Evolutionary conservation across 2,797 vertebrate genomes (phyloP), one percentile per base, ranked within the genome.

Genomic region (Acestrorhynchus altus): DNA sequence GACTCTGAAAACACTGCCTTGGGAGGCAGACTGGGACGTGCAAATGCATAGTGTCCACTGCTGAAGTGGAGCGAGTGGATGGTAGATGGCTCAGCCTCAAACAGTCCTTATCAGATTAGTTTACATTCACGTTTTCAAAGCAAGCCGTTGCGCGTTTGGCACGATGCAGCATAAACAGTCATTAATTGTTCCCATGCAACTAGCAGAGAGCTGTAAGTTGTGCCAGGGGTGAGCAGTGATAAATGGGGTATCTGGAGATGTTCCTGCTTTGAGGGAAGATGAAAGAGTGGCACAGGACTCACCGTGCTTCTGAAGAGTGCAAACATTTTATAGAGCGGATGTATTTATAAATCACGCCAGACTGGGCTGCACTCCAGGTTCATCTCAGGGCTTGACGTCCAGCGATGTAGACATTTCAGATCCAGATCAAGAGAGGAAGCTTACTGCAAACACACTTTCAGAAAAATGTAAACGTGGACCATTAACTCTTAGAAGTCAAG

Each of bases 121-220:
- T 79, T 79, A 79, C 77, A 60, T 79, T 57, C 28, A 74, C 52
- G 22, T 46, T 59, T 57, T 72, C 69, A 59, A 40, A 47, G 70
- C 20, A 59, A 52, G 77, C 63, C 35, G 54, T 44, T 73, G 63
- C 67, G 63, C 70, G 8, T 74, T 72, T 22, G 52, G 60, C 70
- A 61, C 67, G 70, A 74, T 24, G 26, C 54, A 60, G 4, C 11
- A 52, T 73, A 73, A 74, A 68, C 51, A 60, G 52, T 72, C 76
- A 77, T 77, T 77, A 56, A 77, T 49, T 68, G 77, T 60, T 68
- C 65, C 77, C 77, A 79, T 60, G 26, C 26, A 79, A 56, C 35
- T 42, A 35, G 31, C 31, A 6, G 31, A 35, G 31, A 35, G 31
- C 31, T 6, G 13, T 18, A 52, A 28, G 16, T 67, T 63, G 31